Evolutionary conservation across 2,113 vertebrate species (phyloP).

Genomic region (Montifringilla adamsi): DNA sequence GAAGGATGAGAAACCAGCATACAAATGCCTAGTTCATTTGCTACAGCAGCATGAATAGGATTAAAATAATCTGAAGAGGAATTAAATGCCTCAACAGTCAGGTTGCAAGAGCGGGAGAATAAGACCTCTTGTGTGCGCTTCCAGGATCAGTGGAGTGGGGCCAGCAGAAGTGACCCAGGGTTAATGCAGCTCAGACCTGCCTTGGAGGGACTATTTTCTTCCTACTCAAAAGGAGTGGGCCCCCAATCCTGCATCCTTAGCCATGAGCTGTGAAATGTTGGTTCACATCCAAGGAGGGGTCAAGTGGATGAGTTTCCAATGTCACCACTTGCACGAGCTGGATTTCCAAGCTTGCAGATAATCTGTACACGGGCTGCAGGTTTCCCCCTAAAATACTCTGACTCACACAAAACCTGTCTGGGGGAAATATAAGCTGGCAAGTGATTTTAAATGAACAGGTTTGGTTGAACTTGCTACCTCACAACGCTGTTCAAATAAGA

Average conservation of each 20-base stretch:
- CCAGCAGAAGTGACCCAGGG: slow-evolving; percentile 39
- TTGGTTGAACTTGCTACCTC: neutral
- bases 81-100: slow-evolving; percentile 34
- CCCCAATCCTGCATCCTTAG: neutral
- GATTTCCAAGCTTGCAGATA: neutral
- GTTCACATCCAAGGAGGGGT: neutral
- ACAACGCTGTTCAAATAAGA: neutral
- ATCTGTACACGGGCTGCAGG: neutral
- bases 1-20: slow-evolving; percentile 12
- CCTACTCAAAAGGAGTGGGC: neutral
- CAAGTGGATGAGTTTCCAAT: neutral
- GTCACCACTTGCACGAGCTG: accelerated
- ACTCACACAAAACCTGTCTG: neutral
- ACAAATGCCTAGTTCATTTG: slow-evolving; percentile 48
- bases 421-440: neutral
- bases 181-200: slow-evolving; percentile 40
- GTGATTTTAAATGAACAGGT: neutral
- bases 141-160: slow-evolving; percentile 32
- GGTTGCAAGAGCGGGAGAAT: slow-evolving; percentile 13
- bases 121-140: slow-evolving; percentile 18
- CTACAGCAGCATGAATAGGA: slow-evolving; percentile 31
- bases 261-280: neutral
- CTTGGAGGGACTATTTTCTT: neutral
- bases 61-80: slow-evolving; percentile 43
- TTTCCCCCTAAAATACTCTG: neutral